Percentiles rank a stretch among this genome's conserved stretches.
Conservation (phyloP, 2,797 vertebrate species). For the Leptoclinus maculatus region DNA sequence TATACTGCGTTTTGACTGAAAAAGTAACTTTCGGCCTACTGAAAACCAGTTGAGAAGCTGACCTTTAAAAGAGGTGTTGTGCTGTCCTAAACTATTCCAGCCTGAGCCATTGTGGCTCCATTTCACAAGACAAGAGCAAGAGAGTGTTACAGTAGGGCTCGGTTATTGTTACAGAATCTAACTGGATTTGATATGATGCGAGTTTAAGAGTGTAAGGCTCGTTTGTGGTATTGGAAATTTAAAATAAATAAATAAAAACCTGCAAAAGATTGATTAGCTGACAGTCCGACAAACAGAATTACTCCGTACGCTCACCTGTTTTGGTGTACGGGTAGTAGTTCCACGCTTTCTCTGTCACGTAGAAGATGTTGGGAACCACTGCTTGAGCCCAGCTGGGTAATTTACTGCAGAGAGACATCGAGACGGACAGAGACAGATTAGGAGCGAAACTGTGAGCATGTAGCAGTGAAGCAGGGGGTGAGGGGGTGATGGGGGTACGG, state of each 20-base stretch:
- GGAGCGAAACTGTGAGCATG: slow-evolving; percentile 5
- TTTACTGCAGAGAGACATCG: slow-evolving; percentile 85
- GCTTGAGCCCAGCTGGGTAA: slow-evolving; percentile 97
- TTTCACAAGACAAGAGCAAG: not conserved
- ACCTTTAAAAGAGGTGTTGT: slow-evolving; percentile 16
- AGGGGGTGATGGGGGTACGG: not conserved
- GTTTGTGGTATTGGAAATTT: no score
- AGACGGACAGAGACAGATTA: slow-evolving; percentile 38
- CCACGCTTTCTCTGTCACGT: slow-evolving; percentile 98
- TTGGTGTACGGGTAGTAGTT: slow-evolving; percentile 98
- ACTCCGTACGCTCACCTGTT: slow-evolving; percentile 86
- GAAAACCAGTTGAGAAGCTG: slow-evolving; percentile 34
- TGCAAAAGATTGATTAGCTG: not conserved
- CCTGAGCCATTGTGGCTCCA: not conserved
- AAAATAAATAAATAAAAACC: no score
- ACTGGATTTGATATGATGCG: not conserved
- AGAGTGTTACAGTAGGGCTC: not conserved
- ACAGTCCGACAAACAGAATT: not conserved
- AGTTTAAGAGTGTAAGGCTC: not conserved
- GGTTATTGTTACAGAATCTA: slow-evolving; percentile 1
- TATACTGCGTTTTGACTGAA: not conserved
- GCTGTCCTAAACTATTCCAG: not conserved
- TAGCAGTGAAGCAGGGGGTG: not conserved
- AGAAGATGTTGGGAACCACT: slow-evolving; percentile 98
- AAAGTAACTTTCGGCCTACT: not conserved